Conservation (phyloP, 2,113 vertebrate species). For the Laterallus jamaicensis region DNA sequence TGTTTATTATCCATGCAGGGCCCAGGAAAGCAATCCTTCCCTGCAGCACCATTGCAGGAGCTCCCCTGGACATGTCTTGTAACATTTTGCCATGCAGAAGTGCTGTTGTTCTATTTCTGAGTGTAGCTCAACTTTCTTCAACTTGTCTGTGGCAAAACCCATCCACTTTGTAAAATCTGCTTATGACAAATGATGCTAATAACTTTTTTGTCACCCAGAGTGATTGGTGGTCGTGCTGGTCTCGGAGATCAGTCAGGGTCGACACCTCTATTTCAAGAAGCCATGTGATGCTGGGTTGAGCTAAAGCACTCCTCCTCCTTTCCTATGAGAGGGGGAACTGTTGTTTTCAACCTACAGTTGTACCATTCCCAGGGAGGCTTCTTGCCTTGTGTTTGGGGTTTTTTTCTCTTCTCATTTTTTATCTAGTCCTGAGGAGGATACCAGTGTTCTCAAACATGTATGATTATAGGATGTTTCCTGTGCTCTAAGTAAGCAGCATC, state of each 20-base stretch:
- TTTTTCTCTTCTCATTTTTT: background rate
- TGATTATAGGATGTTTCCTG: accelerated
- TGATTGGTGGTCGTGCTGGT: background rate
- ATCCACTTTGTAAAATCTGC: background rate
- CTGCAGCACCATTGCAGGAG: background rate
- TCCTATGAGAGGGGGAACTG: background rate
- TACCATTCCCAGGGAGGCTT: background rate
- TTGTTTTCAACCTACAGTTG: background rate
- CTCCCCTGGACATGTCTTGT: background rate
- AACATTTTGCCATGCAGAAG: background rate
- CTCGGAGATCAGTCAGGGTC: background rate
- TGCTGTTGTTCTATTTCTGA: background rate
- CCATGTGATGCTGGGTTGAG: background rate
- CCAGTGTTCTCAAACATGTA: accelerated
- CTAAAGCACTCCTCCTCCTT: background rate
- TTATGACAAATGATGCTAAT: background rate
- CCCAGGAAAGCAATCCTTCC: background rate
- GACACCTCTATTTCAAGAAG: background rate
- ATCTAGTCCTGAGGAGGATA: background rate
- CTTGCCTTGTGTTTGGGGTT: background rate
- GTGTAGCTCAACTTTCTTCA: background rate
- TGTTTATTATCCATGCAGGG: background rate
- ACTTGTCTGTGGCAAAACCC: background rate
- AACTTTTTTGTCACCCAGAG: background rate
- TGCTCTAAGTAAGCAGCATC: background rate